A percentile compares a stretch with the other conserved stretches of the same genome.
These are phyloP conservation scores for Narcine bancroftii DNA, from an alignment of 2,113 vertebrate species.

Conservation along the genomic window DNA sequence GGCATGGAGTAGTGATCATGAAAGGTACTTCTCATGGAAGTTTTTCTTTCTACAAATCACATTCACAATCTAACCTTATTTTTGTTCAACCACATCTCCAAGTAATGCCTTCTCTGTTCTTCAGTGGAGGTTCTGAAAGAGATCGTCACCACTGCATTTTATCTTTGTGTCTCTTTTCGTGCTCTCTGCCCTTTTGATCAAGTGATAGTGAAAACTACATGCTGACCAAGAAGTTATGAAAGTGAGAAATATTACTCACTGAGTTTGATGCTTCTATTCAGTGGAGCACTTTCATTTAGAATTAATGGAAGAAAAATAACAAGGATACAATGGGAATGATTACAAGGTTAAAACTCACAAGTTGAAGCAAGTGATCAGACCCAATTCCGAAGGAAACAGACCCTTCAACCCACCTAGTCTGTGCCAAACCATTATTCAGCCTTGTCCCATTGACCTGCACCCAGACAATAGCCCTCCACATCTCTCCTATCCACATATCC, in stretches of 20 bases:
- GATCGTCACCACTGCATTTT: neutral
- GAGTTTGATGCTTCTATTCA: neutral
- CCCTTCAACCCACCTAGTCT: too few species aligned
- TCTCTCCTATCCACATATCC: too few species aligned
- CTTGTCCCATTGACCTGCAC: too few species aligned
- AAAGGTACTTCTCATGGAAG: neutral
- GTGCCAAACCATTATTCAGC: too few species aligned
- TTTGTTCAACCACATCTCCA: neutral
- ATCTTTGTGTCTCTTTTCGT: neutral
- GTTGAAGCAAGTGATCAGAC: neutral
- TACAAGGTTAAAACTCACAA: neutral
- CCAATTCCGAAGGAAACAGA: too few species aligned
- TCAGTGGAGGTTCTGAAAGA: neutral
- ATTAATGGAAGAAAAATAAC: neutral
- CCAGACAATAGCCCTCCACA: too few species aligned
- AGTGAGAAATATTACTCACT: neutral
- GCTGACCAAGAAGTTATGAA: neutral
- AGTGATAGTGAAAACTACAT: neutral
- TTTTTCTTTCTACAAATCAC: neutral
- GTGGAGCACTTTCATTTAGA: neutral
- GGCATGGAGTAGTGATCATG: too few species aligned
- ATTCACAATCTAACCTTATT: neutral
- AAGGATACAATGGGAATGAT: neutral
- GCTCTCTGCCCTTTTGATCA: neutral
- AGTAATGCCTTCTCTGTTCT: neutral